A percentile compares a stretch with the other conserved stretches of the same genome.
These are phyloP conservation scores for Bombus sibiricus DNA, from an alignment of 1,140 invertebrate species.

Conservation along the genomic window DNA sequence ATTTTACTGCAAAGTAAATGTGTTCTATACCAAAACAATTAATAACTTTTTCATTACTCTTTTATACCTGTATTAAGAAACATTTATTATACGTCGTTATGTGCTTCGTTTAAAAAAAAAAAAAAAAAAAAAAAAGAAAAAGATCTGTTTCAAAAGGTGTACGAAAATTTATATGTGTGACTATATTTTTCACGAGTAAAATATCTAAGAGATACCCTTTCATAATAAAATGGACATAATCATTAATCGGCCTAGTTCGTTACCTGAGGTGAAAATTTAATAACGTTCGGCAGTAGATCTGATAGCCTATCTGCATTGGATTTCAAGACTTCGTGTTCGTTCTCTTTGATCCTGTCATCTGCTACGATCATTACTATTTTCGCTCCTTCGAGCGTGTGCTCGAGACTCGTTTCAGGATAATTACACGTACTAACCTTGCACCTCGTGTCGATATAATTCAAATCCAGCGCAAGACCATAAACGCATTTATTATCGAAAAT, in stretches of 20 bases:
- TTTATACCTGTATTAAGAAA: too few species aligned
- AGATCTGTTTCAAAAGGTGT: too few species aligned
- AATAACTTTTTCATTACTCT: not conserved
- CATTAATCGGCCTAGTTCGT: conserved; percentile 17
- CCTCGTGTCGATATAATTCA: conserved; percentile 85
- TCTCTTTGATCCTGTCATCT: conserved; percentile 45
- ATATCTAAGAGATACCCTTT: too few species aligned
- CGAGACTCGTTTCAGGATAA: conserved; percentile 73
- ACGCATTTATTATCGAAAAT: conserved; percentile 83
- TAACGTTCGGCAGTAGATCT: conserved; percentile 80
- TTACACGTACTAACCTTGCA: conserved; percentile 86
- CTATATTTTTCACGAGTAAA: too few species aligned
- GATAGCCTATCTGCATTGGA: conserved; percentile 81
- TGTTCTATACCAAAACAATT: not conserved
- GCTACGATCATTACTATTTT: conserved; percentile 84
- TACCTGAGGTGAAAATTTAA: conserved; percentile 82
- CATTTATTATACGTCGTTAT: too few species aligned
- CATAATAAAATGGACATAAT: not conserved
- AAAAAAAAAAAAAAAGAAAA: too few species aligned
- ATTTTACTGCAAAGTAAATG: not conserved
- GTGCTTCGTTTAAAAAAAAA: too few species aligned
- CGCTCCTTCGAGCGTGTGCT: conserved; percentile 77
- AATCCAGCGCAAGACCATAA: conserved; percentile 83
- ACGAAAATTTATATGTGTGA: too few species aligned
- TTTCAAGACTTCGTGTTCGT: conserved; percentile 77